Percentiles rank a stretch among this genome's conserved stretches.
Conservation (phyloP, 1,140 invertebrate genomes). For the Pseudomyrmex sp. region DNA sequence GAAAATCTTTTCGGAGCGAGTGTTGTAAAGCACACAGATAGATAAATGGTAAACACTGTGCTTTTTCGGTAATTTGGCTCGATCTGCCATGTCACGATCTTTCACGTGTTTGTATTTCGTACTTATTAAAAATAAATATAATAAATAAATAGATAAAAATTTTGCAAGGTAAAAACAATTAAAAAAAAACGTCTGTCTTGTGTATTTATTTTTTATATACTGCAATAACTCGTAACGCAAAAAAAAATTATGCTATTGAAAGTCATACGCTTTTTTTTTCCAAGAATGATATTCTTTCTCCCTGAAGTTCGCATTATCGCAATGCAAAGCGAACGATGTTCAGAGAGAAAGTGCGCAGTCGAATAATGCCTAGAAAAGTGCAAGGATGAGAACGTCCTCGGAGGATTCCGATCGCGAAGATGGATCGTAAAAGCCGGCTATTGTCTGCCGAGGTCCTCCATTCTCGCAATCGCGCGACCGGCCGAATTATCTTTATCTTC, state of each 20-base stretch:
- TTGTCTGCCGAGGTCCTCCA: slow-evolving; percentile 2
- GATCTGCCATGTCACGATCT: not conserved
- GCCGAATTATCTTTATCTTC: slow-evolving; percentile 52
- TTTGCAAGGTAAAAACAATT: not conserved
- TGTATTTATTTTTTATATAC: not conserved
- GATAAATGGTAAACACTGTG: slow-evolving; percentile 10
- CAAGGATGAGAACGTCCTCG: slow-evolving; percentile 14
- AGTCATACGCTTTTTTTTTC: not conserved
- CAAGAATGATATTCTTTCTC: not conserved
- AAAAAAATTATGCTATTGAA: no score
- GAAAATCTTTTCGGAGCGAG: slow-evolving; percentile 22
- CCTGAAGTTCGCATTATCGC: slow-evolving; percentile 2
- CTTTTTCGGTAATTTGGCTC: not conserved
- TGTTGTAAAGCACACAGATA: not conserved
- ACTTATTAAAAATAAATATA: no score
- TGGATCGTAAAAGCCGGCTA: slow-evolving; percentile 38
- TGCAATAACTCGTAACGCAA: no score
- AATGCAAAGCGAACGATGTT: not conserved
- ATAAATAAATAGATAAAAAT: no score
- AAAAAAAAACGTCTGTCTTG: not conserved
- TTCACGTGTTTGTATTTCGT: no score
- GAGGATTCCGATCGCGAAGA: slow-evolving; percentile 33
- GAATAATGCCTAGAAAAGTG: slow-evolving; percentile 13
- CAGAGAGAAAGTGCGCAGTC: not conserved
- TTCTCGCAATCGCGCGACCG: slow-evolving; percentile 1